Conservation (phyloP, 1,140 invertebrate genomes). For the Nixonia krombeini region DNA sequence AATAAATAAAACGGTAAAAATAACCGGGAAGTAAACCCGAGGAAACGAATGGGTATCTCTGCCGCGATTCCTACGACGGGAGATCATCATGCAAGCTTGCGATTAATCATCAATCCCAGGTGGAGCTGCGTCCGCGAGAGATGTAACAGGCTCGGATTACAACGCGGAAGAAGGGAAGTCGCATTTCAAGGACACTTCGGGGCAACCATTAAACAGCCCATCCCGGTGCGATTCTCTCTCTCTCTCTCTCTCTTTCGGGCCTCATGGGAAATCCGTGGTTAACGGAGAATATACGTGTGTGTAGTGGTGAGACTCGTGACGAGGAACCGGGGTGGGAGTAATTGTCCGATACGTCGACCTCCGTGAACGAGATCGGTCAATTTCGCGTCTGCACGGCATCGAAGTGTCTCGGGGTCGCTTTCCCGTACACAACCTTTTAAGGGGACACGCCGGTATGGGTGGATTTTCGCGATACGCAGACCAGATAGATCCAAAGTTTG, state of each 20-base stretch:
- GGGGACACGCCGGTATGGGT: too few species aligned
- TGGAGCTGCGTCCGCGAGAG: conserved; percentile 17
- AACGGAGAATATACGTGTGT: conserved; percentile 58
- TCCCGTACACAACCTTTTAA: too few species aligned
- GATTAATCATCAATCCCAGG: conserved; percentile 20
- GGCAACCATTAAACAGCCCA: conserved; percentile 45
- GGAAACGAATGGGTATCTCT: too few species aligned
- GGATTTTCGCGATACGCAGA: too few species aligned
- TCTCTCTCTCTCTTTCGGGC: conserved; percentile 45
- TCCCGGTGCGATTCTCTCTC: conserved; percentile 46
- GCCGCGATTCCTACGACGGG: too few species aligned
- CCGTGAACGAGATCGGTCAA: conserved; percentile 7
- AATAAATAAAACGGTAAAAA: too few species aligned
- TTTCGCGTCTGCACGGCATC: background rate
- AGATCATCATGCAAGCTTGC: too few species aligned
- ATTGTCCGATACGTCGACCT: conserved; percentile 45
- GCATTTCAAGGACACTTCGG: conserved; percentile 54
- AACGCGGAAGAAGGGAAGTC: conserved; percentile 24
- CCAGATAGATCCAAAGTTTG: too few species aligned
- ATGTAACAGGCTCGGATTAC: background rate
- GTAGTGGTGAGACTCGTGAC: conserved; percentile 50
- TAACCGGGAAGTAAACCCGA: too few species aligned
- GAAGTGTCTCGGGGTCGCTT: background rate
- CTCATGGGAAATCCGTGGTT: conserved; percentile 53
- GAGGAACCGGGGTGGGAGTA: conserved; percentile 26